These are phyloP conservation scores for Lamprotornis superbus DNA, from an alignment of 2,113 vertebrate species.

Conservation along the genomic window DNA sequence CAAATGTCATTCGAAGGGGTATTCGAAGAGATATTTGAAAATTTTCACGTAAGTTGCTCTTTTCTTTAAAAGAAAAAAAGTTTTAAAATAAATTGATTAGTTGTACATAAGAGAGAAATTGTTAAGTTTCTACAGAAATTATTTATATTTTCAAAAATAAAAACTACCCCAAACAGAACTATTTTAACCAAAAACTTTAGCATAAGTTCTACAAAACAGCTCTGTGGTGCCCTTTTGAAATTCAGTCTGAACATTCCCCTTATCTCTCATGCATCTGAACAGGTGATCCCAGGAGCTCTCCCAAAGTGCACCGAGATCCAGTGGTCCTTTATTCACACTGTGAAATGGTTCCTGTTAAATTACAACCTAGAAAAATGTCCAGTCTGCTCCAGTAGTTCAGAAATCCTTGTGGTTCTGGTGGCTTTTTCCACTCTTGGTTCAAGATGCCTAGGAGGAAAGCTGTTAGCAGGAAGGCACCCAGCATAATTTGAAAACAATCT, in stretches of 20 bases:
- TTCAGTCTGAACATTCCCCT: not conserved
- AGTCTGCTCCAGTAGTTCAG: not conserved
- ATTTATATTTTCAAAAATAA: not conserved
- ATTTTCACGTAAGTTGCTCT: not conserved
- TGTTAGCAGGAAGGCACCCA: not conserved
- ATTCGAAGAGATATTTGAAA: not conserved
- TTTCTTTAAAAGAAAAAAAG: not conserved
- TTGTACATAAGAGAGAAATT: not conserved
- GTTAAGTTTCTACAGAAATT: not conserved
- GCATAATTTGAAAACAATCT: not conserved
- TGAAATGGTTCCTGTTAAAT: not conserved
- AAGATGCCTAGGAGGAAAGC: not conserved
- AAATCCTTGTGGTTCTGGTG: not conserved
- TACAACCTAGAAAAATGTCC: not conserved
- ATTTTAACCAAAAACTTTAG: not conserved
- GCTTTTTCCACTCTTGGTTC: not conserved
- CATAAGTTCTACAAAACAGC: not conserved
- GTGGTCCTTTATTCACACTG: not conserved
- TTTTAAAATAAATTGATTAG: not conserved
- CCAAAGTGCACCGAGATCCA: rapidly evolving
- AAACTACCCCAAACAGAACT: not conserved
- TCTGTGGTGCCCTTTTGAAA: not conserved
- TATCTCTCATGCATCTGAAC: not conserved
- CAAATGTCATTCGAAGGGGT: constrained; percentile 1
- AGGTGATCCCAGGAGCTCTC: rapidly evolving